Base-by-base conservation (phyloP, 2,113 vertebrate genomes). In the Thalassarche chlororhynchos region DNA sequence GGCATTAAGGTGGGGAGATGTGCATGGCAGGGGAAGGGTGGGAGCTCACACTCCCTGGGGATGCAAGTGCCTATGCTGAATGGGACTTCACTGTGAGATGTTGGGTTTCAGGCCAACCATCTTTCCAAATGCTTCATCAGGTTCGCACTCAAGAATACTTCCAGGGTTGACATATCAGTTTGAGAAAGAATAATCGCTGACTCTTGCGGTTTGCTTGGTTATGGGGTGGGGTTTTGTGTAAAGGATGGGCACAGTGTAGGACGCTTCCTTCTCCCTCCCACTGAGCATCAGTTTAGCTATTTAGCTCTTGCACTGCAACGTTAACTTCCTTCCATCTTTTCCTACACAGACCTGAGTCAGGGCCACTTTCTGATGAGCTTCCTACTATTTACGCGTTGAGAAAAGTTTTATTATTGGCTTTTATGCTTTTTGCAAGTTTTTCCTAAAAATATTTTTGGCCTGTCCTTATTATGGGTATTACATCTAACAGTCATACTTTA, bases 371-470 rank as follows among this genome's bases (percentile, higher is more conserved):
- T 83, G 87, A 85, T 65, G 66, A 93, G 17, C 49, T 77, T 93
- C 66, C 70, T 72, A 44, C 18, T 84, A 91, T 78, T 95, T 83
- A 80, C 91, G 58, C 54, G 76, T 62, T 49, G 31, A 94, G 87
- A 91, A 88, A 86, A 72, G 40, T 85, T 96, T 97, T 93, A 80
- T 85, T 97, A 88, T 79, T 90, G 79, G 54, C 82, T 93, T 95
- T 94, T 91, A 84, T 68, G 69, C 87, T 94, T 96, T 97, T 91
- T 93, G 62, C 82, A 85, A 93, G 44, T 95, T 96, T 95, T 91
- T 79, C 92, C 92, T 85, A 83, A 91, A 97, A 96, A 91, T 90
- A 93, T 71, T 87, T 89, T 89, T 90, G 93, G 66, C 71, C 61
- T 93, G 66, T 94, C 87, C 57, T 96, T 96, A 60, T 18, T 87